Conservation (phyloP, 2,888 invertebrate genomes). For the Allacma fusca region DNA sequence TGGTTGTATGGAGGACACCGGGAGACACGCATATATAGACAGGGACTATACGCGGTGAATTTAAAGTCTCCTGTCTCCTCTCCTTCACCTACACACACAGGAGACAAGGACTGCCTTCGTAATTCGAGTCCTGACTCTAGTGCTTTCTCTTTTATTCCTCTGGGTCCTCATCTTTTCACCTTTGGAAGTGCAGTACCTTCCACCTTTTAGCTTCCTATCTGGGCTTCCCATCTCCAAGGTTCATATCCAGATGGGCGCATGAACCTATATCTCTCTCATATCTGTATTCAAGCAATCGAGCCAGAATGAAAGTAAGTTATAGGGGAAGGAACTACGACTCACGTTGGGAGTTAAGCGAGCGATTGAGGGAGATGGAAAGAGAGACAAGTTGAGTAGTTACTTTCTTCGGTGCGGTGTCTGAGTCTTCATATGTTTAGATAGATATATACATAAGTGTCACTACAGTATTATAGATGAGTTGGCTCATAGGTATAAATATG, state of each 20-base stretch:
- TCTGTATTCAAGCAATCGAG: neutral
- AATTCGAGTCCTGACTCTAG: slow-evolving; percentile 10
- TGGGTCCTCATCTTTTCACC: slow-evolving; percentile 39
- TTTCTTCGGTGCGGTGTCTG: too few relatives aligned
- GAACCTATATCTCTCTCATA: neutral
- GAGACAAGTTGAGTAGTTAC: slow-evolving; percentile 1
- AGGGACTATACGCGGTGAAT: neutral
- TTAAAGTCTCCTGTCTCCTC: neutral
- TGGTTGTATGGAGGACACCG: neutral
- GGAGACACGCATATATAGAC: neutral
- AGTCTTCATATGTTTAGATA: too few relatives aligned
- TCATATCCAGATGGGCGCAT: neutral
- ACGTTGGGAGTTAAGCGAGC: slow-evolving; percentile 5
- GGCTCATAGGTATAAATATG: too few relatives aligned
- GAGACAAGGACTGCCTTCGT: neutral
- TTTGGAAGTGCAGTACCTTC: neutral
- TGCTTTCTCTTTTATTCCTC: slow-evolving; percentile 35
- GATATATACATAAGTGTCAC: too few relatives aligned
- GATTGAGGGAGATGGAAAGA: neutral
- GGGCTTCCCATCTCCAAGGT: neutral
- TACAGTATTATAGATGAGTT: too few relatives aligned
- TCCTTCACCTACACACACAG: neutral
- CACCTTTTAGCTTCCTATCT: neutral
- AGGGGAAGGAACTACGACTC: neutral
- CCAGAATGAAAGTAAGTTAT: neutral